Evolutionary conservation across 2,797 vertebrate species (phyloP).

Genomic region (Hipposideros larvatus): DNA sequence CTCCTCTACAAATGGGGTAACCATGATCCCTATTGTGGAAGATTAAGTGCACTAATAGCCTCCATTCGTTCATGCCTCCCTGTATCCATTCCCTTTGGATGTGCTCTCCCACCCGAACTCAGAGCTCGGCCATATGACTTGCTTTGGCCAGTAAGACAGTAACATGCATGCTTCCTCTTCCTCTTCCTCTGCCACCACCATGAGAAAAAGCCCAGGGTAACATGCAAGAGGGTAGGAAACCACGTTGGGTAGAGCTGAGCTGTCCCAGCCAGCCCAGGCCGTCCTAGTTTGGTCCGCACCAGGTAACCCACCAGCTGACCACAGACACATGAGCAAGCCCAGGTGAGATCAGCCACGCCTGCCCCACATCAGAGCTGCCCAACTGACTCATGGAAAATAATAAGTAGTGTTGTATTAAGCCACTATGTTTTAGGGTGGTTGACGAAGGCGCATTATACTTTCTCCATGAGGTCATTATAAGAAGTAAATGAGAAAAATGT

Average conservation of each 20-base stretch:
- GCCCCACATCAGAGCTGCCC: not conserved
- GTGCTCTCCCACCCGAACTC: not conserved
- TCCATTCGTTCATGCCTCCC: not conserved
- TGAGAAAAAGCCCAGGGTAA: not conserved
- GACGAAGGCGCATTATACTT: not conserved
- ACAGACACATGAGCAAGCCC: not conserved
- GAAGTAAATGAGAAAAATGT: slow-evolving; percentile 16
- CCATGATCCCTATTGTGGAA: not conserved
- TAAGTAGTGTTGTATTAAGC: not conserved
- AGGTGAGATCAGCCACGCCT: not conserved
- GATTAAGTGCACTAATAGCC: not conserved
- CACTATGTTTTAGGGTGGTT: not conserved
- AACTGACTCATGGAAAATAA: not conserved
- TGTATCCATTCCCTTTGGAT: not conserved
- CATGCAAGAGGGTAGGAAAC: not conserved
- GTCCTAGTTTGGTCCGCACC: not conserved
- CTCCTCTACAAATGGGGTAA: not conserved
- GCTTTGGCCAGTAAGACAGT: not conserved
- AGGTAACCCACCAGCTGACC: not conserved
- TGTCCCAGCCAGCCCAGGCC: not conserved
- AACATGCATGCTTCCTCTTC: not conserved
- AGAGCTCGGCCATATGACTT: not conserved
- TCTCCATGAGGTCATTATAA: not conserved
- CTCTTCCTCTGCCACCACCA: not conserved
- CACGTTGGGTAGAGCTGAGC: not conserved